phyloP scores from a whole-genome alignment of 64 coral and sea anemone genomes.

The Orbicella faveolata region DNA sequence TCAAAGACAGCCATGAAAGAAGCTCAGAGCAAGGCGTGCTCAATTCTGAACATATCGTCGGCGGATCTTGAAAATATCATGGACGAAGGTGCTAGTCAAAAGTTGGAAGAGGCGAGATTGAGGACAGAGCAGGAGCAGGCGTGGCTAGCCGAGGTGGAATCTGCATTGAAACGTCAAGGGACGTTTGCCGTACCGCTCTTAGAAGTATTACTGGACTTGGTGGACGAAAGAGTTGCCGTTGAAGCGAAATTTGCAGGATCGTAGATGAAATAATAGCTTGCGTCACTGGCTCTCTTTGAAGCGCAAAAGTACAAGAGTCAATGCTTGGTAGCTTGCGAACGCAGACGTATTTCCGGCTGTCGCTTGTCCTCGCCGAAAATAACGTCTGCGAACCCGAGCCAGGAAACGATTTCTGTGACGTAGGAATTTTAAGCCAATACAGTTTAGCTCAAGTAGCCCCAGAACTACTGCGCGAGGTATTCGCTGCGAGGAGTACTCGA shows the following conservation, averaged over 20 bases:
- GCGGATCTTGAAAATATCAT: constrained; percentile 58
- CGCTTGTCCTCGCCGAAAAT: too few relatives aligned
- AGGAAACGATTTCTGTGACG: too few relatives aligned
- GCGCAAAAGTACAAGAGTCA: too few relatives aligned
- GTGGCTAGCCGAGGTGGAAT: constrained; percentile 27
- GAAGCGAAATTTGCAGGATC: constrained; percentile 10
- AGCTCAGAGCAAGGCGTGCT: constrained; percentile 65
- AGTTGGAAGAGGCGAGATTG: background rate
- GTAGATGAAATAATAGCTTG: background rate
- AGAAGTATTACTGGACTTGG: constrained; percentile 55
- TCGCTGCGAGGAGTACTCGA: too few relatives aligned
- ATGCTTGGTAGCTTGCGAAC: too few relatives aligned
- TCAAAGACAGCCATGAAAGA: constrained; percentile 41
- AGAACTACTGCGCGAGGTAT: too few relatives aligned
- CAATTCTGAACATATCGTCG: constrained; percentile 72
- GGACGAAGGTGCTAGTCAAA: constrained; percentile 32
- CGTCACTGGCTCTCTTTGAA: background rate
- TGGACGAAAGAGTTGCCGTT: constrained; percentile 46
- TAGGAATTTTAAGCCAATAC: too few relatives aligned
- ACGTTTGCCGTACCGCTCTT: constrained; percentile 52
- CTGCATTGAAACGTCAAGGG: constrained; percentile 33
- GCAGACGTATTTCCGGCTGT: too few relatives aligned
- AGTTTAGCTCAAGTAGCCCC: too few relatives aligned
- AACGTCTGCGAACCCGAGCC: too few relatives aligned
- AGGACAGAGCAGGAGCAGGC: constrained; percentile 4